A percentile compares a stretch with the other conserved stretches of the same genome.
Evolutionary conservation across 2,113 vertebrate species (phyloP).

Genomic region (Melanostigma gelatinosum): DNA sequence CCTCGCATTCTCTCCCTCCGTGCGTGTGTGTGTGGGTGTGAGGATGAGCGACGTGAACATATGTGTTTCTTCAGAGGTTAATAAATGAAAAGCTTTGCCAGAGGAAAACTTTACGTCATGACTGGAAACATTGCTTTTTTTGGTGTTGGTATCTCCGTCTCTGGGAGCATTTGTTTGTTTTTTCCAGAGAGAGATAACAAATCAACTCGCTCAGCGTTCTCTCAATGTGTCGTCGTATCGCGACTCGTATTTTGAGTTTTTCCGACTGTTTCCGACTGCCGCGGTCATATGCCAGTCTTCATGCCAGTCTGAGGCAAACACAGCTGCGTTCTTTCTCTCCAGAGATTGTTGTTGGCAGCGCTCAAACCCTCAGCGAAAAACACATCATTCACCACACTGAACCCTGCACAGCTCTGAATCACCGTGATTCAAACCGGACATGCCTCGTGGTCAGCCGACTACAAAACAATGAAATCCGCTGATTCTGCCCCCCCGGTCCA

Average conservation of each 20-base stretch:
- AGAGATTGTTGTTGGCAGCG: conserved; percentile 33
- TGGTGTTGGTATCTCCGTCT: background rate
- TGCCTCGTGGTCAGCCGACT: background rate
- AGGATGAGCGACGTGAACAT: conserved; percentile 9
- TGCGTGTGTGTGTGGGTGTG: conserved; percentile 26
- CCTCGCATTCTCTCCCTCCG: conserved; percentile 6
- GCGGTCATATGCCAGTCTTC: conserved; percentile 23
- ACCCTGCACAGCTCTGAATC: background rate
- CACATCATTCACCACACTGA: background rate
- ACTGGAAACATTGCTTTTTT: conserved; percentile 46
- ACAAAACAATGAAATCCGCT: conserved; percentile 51
- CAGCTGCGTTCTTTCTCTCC: conserved; percentile 23
- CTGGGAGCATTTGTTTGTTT: conserved; percentile 49
- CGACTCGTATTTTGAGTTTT: conserved; percentile 26
- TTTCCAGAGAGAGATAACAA: background rate
- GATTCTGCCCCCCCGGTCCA: conserved; percentile 21
- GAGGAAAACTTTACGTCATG: conserved; percentile 26
- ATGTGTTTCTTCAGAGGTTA: conserved; percentile 33
- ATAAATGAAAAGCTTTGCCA: conserved; percentile 29
- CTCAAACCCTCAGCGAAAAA: conserved; percentile 8
- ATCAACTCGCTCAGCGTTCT: background rate
- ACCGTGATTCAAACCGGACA: conserved; percentile 3
- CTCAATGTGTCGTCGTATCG: background rate
- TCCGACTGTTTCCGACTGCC: conserved; percentile 6
- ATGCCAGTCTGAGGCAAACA: conserved; percentile 18